These are phyloP conservation scores for Crenuchus spilurus DNA, from an alignment of 2,797 vertebrate species.

Conservation along the genomic window DNA sequence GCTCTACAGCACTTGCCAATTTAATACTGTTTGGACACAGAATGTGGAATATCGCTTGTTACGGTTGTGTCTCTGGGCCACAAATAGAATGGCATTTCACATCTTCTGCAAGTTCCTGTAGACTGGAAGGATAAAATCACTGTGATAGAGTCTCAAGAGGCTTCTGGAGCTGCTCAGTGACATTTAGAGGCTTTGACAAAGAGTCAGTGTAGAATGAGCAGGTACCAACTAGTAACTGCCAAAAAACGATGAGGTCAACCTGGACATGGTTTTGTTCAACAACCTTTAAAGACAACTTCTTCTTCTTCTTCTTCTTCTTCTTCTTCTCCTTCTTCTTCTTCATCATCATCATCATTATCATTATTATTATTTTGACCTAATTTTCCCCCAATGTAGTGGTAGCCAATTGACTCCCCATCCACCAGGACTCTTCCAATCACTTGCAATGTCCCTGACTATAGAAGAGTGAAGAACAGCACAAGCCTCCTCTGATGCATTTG, in stretches of 20 bases:
- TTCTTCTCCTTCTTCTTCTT: too few relatives aligned
- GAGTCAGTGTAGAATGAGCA: background rate
- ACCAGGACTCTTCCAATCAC: too few relatives aligned
- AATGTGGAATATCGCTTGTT: background rate
- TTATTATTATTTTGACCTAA: too few relatives aligned
- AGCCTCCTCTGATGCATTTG: too few relatives aligned
- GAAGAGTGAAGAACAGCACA: too few relatives aligned
- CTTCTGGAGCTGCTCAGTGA: background rate
- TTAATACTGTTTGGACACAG: background rate
- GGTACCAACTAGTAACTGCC: background rate
- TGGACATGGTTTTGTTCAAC: background rate
- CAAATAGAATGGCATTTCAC: constrained; percentile 23
- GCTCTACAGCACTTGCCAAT: background rate
- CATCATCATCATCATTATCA: too few relatives aligned
- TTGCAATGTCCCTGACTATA: too few relatives aligned
- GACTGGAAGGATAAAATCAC: background rate
- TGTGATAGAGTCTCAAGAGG: background rate
- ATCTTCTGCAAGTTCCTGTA: background rate
- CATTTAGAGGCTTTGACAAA: constrained; percentile 22
- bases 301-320: too few relatives aligned
- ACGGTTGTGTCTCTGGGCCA: background rate
- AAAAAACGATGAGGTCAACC: too few relatives aligned
- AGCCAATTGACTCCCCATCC: too few relatives aligned
- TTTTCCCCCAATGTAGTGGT: too few relatives aligned
- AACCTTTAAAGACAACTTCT: background rate